These are phyloP conservation scores for Dione vanillae DNA, from an alignment of 2,888 invertebrate genomes.

Conservation along the genomic window DNA sequence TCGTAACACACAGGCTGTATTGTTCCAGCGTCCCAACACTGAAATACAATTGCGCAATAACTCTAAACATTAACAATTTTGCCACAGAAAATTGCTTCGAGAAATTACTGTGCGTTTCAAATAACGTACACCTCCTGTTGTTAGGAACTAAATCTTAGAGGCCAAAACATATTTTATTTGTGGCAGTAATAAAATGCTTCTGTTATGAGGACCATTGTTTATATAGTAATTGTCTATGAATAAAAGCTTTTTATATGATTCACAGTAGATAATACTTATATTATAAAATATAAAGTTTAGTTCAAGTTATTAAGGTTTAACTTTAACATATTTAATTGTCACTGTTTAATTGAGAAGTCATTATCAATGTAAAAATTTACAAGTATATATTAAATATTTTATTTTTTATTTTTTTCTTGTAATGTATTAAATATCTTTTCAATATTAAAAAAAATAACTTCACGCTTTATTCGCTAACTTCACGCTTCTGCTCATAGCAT, in stretches of 20 bases:
- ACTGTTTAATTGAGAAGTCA: no score
- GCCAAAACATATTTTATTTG: conserved; percentile 4
- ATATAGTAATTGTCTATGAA: neutral
- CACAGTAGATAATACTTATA: neutral
- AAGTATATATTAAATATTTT: no score
- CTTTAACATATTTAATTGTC: no score
- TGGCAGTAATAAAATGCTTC: conserved; percentile 12
- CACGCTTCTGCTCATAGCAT: no score
- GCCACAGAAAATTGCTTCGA: conserved; percentile 32
- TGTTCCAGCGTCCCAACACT: conserved; percentile 33
- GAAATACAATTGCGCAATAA: conserved; percentile 32
- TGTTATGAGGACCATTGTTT: neutral
- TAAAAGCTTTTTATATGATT: neutral
- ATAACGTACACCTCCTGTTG: conserved; percentile 24
- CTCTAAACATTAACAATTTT: conserved; percentile 33
- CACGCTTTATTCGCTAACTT: no score
- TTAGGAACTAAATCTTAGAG: conserved; percentile 10
- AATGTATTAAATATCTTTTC: no score
- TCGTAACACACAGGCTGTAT: conserved; percentile 25
- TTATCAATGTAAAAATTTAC: no score
- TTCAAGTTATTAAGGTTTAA: no score
- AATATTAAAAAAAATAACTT: neutral
- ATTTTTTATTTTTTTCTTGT: no score
- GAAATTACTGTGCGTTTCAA: conserved; percentile 24
- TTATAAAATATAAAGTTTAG: no score